phyloP scores from a whole-genome alignment of 2,797 vertebrate species.

The Masticophis lateralis region DNA sequence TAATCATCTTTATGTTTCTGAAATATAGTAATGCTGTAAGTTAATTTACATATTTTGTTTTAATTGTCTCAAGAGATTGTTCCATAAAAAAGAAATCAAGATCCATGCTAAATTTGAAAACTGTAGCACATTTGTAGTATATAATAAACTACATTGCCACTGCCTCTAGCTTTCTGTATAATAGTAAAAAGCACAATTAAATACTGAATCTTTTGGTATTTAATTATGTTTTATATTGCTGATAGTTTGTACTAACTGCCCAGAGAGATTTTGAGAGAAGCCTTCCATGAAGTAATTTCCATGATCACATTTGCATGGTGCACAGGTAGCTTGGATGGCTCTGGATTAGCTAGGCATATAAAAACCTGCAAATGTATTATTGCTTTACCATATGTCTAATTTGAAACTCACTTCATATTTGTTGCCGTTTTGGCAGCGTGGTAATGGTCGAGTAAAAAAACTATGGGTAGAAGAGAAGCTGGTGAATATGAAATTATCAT shows the following conservation, averaged over 20 bases:
- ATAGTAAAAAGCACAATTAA: not conserved
- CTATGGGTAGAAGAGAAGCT: not conserved
- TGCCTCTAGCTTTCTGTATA: not conserved
- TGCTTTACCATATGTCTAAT: not conserved
- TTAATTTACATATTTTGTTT: not conserved
- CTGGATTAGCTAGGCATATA: conserved; percentile 7
- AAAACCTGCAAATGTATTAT: not conserved
- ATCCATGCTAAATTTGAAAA: not conserved
- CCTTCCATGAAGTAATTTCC: not conserved
- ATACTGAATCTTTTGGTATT: not conserved
- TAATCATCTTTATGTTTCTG: not conserved
- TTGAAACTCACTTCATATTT: not conserved
- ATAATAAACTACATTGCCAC: not conserved
- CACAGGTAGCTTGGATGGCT: not conserved
- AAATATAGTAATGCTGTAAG: not conserved
- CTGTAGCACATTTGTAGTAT: not conserved
- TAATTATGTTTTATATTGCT: not conserved
- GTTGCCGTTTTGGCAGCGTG: not conserved
- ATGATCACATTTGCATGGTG: not conserved
- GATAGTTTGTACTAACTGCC: not conserved
- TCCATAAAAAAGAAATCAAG: not conserved
- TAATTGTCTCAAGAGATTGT: not conserved
- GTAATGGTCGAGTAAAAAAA: not conserved
- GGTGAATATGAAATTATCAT: not conserved
- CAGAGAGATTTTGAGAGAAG: not conserved